Conservation (phyloP, 1,140 invertebrate genomes). For the Xylocopa sonorina region DNA sequence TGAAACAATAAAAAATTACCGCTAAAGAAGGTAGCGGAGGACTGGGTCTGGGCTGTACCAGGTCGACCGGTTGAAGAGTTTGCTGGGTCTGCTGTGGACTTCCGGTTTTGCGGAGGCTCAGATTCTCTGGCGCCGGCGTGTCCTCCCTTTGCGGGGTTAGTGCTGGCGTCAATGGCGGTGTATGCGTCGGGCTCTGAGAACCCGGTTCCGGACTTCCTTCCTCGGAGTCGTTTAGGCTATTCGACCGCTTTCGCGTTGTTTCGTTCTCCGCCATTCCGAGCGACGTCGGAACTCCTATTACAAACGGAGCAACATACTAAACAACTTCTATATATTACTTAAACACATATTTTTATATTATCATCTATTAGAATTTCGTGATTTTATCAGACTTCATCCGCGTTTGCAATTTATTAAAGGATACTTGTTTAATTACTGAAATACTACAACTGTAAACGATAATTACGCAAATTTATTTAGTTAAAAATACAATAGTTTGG, state of each 20-base stretch:
- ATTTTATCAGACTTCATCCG: no score
- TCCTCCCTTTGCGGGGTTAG: constrained; percentile 79
- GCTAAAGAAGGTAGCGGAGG: constrained; percentile 75
- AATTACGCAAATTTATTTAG: no score
- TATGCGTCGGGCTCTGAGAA: constrained; percentile 76
- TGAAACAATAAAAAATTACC: constrained; percentile 59
- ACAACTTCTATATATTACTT: no score
- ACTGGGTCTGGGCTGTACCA: constrained; percentile 77
- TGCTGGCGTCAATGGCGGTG: constrained; percentile 77
- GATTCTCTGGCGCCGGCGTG: constrained; percentile 85
- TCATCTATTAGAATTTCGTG: no score
- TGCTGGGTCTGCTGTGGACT: constrained; percentile 75
- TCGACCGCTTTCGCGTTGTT: constrained; percentile 65
- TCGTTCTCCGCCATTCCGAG: constrained; percentile 60
- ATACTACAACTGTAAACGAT: no score
- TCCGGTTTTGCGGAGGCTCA: constrained; percentile 81
- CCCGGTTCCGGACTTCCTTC: constrained; percentile 76
- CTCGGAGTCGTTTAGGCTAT: constrained; percentile 75
- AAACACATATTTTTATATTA: no score
- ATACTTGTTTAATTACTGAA: no score
- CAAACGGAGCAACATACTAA: background rate
- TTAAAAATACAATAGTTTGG: no score
- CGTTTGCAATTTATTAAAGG: no score
- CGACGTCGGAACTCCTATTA: constrained; percentile 50
- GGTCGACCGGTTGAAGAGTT: constrained; percentile 74